These are phyloP conservation scores for Leptinotarsa tumamoca DNA, from an alignment of 2,888 invertebrate genomes.

Conservation along the genomic window DNA sequence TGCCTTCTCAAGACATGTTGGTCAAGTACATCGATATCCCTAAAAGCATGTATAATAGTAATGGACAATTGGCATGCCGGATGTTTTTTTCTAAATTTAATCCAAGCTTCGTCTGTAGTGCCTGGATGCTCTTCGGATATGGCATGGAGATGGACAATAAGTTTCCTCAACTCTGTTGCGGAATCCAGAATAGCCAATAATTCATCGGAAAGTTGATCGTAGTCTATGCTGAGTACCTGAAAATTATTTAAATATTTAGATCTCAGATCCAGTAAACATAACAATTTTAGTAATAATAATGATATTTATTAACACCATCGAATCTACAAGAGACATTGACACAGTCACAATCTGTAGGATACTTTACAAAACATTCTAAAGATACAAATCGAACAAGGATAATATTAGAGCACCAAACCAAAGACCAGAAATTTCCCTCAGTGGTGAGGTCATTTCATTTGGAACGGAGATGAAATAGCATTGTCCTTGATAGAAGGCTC, in stretches of 20 bases:
- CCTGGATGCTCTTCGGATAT: constrained; percentile 74
- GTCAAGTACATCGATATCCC: constrained; percentile 74
- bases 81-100: constrained; percentile 69
- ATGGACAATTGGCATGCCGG: constrained; percentile 72
- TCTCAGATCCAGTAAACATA: not conserved
- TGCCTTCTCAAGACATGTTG: constrained; percentile 73
- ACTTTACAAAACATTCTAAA: too few relatives aligned
- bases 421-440: too few relatives aligned
- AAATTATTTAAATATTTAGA: constrained; percentile 19
- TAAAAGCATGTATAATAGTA: constrained; percentile 77
- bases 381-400: too few relatives aligned
- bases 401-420: too few relatives aligned
- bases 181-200: constrained; percentile 63
- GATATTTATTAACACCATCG: too few relatives aligned
- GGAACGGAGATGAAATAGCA: too few relatives aligned
- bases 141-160: constrained; percentile 79
- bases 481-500: too few relatives aligned
- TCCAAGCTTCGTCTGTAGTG: constrained; percentile 76
- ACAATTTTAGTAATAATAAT: too few relatives aligned
- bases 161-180: constrained; percentile 68
- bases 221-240: constrained; percentile 70
- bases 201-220: constrained; percentile 69
- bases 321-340: too few relatives aligned
- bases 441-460: too few relatives aligned
- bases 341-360: too few relatives aligned